phyloP scores from a whole-genome alignment of 2,113 vertebrate genomes.

The Callaeas wilsoni region DNA sequence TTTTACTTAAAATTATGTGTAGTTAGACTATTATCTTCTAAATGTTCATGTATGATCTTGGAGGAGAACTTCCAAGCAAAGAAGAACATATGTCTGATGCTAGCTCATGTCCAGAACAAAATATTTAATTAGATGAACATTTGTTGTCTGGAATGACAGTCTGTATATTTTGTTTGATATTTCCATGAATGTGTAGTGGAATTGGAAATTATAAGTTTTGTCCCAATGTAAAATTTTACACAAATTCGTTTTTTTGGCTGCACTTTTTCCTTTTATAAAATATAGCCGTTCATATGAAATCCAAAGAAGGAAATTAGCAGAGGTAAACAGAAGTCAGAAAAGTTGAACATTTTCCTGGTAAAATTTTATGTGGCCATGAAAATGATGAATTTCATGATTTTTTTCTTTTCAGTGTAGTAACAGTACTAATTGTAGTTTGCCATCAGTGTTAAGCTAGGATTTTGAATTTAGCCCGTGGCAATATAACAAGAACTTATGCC shows the following conservation, averaged over 20 bases:
- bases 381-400: background rate
- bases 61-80: background rate
- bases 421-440: background rate
- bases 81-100: background rate
- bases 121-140: background rate
- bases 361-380: background rate
- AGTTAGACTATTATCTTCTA: background rate
- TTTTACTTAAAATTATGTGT: background rate
- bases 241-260: background rate
- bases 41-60: background rate
- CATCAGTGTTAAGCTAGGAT: background rate
- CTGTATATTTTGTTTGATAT: background rate
- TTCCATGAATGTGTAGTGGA: background rate
- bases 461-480: background rate
- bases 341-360: background rate
- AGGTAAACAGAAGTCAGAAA: background rate
- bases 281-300: background rate
- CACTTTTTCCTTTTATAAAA: background rate
- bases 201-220: background rate
- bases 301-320: background rate
- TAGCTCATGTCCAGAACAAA: background rate
- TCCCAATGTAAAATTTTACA: background rate
- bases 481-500: conserved; percentile 11
- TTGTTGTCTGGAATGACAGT: background rate
- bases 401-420: background rate